A percentile compares a stretch with the other conserved stretches of the same genome.
phyloP scores from a whole-genome alignment of 2,797 vertebrate genomes.

The Potorous gilbertii region DNA sequence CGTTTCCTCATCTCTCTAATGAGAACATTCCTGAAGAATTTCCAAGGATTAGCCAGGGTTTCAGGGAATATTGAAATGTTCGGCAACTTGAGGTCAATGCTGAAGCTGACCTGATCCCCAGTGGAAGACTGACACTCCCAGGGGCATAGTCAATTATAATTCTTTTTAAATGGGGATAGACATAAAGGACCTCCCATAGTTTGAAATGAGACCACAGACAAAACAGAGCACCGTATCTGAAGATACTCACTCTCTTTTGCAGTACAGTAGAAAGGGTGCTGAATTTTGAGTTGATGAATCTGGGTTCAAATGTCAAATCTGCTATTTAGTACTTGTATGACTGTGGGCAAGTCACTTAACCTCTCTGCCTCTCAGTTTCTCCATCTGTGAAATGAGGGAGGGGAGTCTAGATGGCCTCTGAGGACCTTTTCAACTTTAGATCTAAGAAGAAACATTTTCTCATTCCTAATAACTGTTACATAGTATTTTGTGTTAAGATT shows the following conservation, averaged over 20 bases:
- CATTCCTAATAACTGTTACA: neutral
- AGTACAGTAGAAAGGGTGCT: neutral
- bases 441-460: neutral
- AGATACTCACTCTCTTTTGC: neutral
- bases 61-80: neutral
- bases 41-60: neutral
- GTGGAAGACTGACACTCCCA: neutral
- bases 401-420: too few species aligned
- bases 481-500: neutral
- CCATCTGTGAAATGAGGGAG: neutral
- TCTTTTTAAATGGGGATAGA: neutral
- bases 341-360: neutral
- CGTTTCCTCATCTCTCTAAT: neutral
- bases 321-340: neutral
- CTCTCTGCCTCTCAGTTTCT: neutral
- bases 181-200: neutral
- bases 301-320: neutral
- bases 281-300: neutral
- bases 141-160: neutral
- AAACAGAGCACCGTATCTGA: neutral
- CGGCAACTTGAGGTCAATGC: neutral
- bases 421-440: neutral
- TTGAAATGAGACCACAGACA: neutral
- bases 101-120: neutral
- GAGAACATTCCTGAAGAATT: conserved; percentile 2